Conservation (phyloP, 2,113 vertebrate genomes). For the Procavia capensis region DNA sequence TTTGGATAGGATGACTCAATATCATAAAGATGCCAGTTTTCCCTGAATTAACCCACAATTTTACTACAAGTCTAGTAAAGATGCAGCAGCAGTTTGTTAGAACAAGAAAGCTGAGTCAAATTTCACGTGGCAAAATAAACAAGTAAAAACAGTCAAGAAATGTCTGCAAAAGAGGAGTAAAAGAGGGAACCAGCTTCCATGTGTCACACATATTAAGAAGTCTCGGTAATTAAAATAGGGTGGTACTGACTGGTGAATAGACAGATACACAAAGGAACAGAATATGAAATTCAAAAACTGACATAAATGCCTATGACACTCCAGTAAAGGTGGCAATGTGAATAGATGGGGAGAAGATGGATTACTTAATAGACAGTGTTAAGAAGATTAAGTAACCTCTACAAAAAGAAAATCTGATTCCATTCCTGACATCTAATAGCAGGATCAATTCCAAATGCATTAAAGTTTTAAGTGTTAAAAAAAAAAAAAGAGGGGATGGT, state of each 20-base stretch:
- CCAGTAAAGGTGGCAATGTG: not conserved
- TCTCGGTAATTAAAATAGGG: not conserved
- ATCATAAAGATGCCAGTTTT: conserved; percentile 54
- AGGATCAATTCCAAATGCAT: conserved; percentile 7
- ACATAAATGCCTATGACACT: not conserved
- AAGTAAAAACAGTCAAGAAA: conserved; percentile 37
- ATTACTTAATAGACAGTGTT: not conserved
- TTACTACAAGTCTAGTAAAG: conserved; percentile 55
- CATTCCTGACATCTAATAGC: not conserved
- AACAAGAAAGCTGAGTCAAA: conserved; percentile 55
- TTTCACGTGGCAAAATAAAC: conserved; percentile 55
- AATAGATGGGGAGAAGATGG: not conserved
- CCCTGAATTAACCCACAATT: conserved; percentile 55
- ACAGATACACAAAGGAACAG: not conserved
- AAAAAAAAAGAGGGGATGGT: not conserved
- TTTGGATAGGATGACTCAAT: conserved; percentile 7
- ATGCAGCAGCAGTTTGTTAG: conserved; percentile 45
- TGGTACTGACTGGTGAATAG: not conserved
- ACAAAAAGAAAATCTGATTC: not conserved
- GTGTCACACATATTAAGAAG: not conserved
- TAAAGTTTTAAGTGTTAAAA: not conserved
- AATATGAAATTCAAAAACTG: not conserved
- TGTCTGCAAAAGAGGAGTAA: not conserved
- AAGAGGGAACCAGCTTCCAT: not conserved
- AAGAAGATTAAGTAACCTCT: not conserved